Conservation (phyloP, 2,888 invertebrate species). For the Mechanitis messenoides region DNA sequence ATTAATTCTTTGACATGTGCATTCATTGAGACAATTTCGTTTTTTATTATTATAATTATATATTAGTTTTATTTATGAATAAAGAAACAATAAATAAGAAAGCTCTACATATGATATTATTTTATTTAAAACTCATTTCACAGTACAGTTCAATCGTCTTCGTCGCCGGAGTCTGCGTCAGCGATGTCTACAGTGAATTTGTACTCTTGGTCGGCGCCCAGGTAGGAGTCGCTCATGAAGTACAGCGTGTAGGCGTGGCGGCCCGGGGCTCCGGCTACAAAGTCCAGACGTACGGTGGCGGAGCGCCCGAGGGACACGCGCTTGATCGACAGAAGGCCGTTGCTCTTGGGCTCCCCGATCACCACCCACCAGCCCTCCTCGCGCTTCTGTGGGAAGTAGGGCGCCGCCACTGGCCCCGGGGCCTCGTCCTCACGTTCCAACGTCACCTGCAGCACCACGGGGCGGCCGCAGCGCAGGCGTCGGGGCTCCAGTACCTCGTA, state of each 20-base stretch:
- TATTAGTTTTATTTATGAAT: too few species aligned
- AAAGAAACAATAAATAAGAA: too few species aligned
- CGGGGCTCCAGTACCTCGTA: constrained; percentile 82
- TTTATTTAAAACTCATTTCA: too few species aligned
- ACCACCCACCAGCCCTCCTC: constrained; percentile 99
- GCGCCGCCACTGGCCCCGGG: constrained; percentile 97
- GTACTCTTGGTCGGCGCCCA: constrained; percentile 99
- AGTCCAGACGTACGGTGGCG: constrained; percentile 90
- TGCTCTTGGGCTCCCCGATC: constrained; percentile 95
- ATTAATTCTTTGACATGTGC: too few species aligned
- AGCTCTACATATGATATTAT: too few species aligned
- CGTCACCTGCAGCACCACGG: constrained; percentile 90
- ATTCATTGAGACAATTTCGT: too few species aligned
- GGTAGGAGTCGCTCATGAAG: constrained; percentile 99
- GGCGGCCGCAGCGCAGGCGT: constrained; percentile 82
- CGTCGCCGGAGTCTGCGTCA: constrained; percentile 57
- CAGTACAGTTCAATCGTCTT: constrained; percentile 25
- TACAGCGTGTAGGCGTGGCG: constrained; percentile 95
- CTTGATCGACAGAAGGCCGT: constrained; percentile 97
- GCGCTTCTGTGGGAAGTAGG: constrained; percentile 97
- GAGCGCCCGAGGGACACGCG: constrained; percentile 95
- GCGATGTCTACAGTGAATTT: constrained; percentile 91
- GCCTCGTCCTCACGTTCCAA: constrained; percentile 98
- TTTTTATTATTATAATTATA: too few species aligned
- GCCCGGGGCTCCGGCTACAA: constrained; percentile 93